Evolutionary conservation across 2,797 vertebrate species (phyloP), one percentile per base, ranked within the genome.

Genomic region (Menidia menidia): DNA sequence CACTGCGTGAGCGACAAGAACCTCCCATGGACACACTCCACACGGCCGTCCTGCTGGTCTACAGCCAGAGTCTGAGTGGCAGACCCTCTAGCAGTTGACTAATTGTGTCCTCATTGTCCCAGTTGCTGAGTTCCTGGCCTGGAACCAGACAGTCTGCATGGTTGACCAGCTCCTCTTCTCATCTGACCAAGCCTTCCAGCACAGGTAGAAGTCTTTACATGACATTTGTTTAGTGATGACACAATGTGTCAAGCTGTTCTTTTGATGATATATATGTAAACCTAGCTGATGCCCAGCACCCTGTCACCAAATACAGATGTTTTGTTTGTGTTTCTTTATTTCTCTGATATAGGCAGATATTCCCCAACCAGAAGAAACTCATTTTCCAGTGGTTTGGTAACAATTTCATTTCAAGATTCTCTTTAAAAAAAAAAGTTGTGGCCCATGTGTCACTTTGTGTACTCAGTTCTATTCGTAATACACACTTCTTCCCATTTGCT

Each of bases 281-380:
- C 32, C 14, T 12, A 25, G 19, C 19, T 16, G 30, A 15, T 60
- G 2, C 19, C 35, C 9, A 32, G 3, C 10, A 39, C 19, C 32
- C 15, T 42, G 15, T 35, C 13, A n/a, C 2, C 45, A 33, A 25
- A 13, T 9, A 45, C 9, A 31, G 4, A 2, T n/a, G 33, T 33
- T 4, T n/a, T n/a, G n/a, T n/a, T n/a, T n/a, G n/a, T 33, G 47
- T 5, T 55, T 52, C 0, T 3, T 44, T 4, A 30, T 55, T 33
- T 59, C 69, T 4, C 31, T 68, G 14, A 71, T 78, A 44, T 12
- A 88, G 82, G 76, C 73, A 80, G 61, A 61, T 63, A 3, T 67
- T 85, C 73, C 50, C 58, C 71, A 61, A 11, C 43, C 16, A 52
- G 50, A 60, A 45, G 60, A 25, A 64, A 54, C 41, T 62, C 56